phyloP scores from a whole-genome alignment of 2,888 invertebrate genomes.

The Stenodema calcarata region DNA sequence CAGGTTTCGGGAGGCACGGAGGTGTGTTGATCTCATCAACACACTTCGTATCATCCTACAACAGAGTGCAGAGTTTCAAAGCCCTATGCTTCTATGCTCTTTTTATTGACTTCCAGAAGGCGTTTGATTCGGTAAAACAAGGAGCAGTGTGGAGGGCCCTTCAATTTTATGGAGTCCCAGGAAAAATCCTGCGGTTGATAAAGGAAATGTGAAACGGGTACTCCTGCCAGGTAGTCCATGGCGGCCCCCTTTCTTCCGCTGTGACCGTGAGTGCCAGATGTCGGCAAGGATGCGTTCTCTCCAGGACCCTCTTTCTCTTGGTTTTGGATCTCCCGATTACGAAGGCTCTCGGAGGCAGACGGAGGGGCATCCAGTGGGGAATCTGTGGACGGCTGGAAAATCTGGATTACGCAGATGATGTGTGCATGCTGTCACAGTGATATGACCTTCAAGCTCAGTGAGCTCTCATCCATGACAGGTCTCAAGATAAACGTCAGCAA shows the following conservation, averaged over 20 bases:
- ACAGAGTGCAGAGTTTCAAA: background rate
- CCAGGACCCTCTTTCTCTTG: background rate
- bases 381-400: background rate
- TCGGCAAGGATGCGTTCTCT: background rate
- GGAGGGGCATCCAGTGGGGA: background rate
- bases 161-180: background rate
- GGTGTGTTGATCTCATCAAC: background rate
- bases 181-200: background rate
- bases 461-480: background rate
- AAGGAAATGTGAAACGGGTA: background rate
- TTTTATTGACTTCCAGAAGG: background rate
- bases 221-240: background rate
- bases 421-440: background rate
- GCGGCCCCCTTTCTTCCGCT: background rate
- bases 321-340: background rate
- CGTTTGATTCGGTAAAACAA: background rate
- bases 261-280: background rate
- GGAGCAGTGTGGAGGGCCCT: background rate
- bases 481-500: background rate
- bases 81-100: background rate
- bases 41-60: background rate
- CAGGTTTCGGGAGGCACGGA: background rate
- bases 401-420: background rate
- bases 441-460: background rate
- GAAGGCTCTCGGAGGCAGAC: background rate